Evolutionary conservation across 1,140 invertebrate species (phyloP).

Genomic region (Drosophila willistoni): DNA sequence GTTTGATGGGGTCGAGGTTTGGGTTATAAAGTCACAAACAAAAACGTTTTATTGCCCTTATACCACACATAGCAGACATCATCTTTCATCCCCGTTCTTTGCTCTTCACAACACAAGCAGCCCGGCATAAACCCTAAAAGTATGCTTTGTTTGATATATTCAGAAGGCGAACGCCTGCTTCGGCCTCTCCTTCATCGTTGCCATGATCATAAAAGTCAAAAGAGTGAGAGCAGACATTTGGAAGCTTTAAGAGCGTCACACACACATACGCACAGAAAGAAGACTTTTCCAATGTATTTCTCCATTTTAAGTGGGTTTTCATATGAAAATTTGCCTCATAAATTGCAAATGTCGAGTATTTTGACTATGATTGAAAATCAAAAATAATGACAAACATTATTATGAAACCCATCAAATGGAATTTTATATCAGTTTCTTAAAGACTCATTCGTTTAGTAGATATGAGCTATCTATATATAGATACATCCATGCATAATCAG

Average conservation of each 20-base stretch:
- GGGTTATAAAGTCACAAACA: conserved; percentile 51
- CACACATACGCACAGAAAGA: not conserved
- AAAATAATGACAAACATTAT: not conserved
- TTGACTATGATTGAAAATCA: conserved; percentile 10
- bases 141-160: conserved; percentile 10
- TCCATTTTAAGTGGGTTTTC: conserved; percentile 5
- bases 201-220: conserved; percentile 41
- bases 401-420: not conserved
- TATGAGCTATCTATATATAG: not conserved
- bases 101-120: no score
- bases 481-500: not conserved
- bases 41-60: conserved; percentile 69
- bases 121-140: not conserved
- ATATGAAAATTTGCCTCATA: conserved; percentile 3
- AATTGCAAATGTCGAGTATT: conserved; percentile 1
- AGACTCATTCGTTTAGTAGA: not conserved
- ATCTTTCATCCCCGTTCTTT: not conserved
- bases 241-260: conserved; percentile 23
- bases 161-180: not conserved
- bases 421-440: not conserved
- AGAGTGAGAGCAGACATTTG: conserved; percentile 38
- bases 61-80: conserved; percentile 45
- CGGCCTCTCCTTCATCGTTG: not conserved
- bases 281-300: not conserved
- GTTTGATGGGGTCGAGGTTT: conserved; percentile 35